Evolutionary conservation across 64 coral and sea anemone species (phyloP), one percentile per base, ranked within the genome.

Genomic region (Montipora sp.): DNA sequence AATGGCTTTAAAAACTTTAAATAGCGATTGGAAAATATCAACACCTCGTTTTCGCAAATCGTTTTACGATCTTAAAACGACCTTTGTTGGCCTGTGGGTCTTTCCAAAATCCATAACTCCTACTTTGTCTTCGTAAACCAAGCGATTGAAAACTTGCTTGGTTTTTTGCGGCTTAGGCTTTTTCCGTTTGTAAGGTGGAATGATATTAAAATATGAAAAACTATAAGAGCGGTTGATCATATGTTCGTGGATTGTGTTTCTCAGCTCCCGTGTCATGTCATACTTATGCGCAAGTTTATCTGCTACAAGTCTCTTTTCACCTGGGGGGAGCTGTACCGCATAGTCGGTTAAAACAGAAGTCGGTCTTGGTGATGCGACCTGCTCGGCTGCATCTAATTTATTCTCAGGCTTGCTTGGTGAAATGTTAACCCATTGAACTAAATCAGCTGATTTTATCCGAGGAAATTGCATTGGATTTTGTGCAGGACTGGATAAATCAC

Each of bases 151-250:
- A 79, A 77, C 89, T 47, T 87, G 88, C 47, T 81, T 96, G n/a
- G 87, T 90, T 87, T 96, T 96, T 22, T 58, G 65, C 7, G 95
- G 95, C 36, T 96, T 96, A 13, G 61, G 50, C 73, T 93, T 90
- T 20, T 89, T 93, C 27, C 84, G 88, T 24, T 87, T 93, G 20
- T 96, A 96, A 51, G 95, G 95, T 46, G 95, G 95, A 18, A 96
- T 96, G 3, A 90, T 93, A 63, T 90, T 93, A 15, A 84, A 83
- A 22, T 96, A 96, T 2, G 95, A 93, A 45, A 74, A 93, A 45
- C 87, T 96, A n/a, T 96, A 96, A 3, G 95, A 96, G 50, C 95
- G 83, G 9, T 91, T 90, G 10, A 96, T 96, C 95, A 96, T 96
- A 12, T 96, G 95, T 48, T 96, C 80, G 7, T 96, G 95, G n/a